Conservation (phyloP, 2,797 vertebrate genomes). For the Sarcophilus harrisii region DNA sequence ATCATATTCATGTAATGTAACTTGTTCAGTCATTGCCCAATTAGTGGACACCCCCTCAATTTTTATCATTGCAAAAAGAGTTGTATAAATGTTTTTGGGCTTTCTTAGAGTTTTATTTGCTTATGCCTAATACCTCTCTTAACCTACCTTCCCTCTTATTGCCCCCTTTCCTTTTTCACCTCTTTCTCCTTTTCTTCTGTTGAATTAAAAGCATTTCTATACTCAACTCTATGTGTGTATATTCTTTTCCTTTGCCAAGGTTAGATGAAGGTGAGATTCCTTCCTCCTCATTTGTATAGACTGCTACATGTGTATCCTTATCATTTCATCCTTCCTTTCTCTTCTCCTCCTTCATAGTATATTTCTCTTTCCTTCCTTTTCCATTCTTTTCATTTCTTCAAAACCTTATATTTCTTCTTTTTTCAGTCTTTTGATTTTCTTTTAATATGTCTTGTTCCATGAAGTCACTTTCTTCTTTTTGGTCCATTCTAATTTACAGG, state of each 20-base stretch:
- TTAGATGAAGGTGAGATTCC: neutral
- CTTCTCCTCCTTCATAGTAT: neutral
- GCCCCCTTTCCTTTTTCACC: neutral
- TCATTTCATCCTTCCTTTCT: neutral
- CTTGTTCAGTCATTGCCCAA: neutral
- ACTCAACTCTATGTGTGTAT: neutral
- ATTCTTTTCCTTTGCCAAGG: neutral
- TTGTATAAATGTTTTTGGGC: neutral
- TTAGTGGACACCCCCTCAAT: neutral
- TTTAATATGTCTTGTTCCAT: no score
- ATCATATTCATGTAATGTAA: neutral
- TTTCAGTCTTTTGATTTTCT: no score
- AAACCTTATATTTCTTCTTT: no score
- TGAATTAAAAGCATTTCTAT: neutral
- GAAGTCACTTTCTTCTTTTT: no score
- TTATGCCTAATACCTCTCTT: neutral
- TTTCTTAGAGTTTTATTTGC: neutral
- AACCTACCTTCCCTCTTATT: neutral
- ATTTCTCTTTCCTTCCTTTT: neutral
- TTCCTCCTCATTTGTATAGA: neutral
- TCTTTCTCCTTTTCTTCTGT: neutral
- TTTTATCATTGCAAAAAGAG: neutral
- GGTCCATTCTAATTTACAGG: no score
- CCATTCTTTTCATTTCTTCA: neutral
- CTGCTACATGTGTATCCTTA: neutral